These are phyloP conservation scores for Sorex fumeus DNA, from an alignment of 2,113 vertebrate genomes.

Conservation along the genomic window DNA sequence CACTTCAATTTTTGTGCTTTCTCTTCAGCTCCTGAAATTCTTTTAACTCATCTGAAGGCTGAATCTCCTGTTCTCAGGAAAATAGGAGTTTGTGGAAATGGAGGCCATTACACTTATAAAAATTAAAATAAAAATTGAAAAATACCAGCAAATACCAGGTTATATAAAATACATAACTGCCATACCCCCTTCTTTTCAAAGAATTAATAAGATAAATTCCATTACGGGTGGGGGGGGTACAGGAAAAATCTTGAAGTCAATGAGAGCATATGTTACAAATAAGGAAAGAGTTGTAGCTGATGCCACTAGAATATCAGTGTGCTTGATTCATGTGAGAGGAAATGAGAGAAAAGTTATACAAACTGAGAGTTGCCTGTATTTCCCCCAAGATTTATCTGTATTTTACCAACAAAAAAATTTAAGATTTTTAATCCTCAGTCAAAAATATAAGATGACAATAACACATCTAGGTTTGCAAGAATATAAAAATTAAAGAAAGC, in stretches of 20 bases:
- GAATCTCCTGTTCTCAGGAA: conserved; percentile 21
- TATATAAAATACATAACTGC: conserved; percentile 1
- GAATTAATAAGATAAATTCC: background rate
- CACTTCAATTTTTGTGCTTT: no score
- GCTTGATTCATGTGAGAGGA: background rate
- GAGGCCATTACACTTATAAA: conserved; percentile 1
- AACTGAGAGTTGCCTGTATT: background rate
- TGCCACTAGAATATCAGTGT: background rate
- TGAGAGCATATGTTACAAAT: background rate
- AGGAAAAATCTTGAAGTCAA: background rate
- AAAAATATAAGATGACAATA: no score
- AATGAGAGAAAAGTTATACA: background rate
- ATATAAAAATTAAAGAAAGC: conserved; percentile 2
- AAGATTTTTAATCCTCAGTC: no score
- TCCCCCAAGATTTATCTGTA: no score
- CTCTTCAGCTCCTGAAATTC: conserved; percentile 34
- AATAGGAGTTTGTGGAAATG: background rate
- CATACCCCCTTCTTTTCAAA: background rate
- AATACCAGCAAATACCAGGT: background rate
- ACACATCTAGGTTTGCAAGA: no score
- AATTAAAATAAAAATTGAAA: conserved; percentile 39
- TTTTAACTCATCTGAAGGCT: conserved; percentile 31
- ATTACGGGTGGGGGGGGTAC: background rate
- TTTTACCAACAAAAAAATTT: background rate
- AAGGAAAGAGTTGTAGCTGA: background rate